These are phyloP conservation scores for Premnoplex brunnescens DNA, from an alignment of 2,797 vertebrate genomes.

Conservation along the genomic window DNA sequence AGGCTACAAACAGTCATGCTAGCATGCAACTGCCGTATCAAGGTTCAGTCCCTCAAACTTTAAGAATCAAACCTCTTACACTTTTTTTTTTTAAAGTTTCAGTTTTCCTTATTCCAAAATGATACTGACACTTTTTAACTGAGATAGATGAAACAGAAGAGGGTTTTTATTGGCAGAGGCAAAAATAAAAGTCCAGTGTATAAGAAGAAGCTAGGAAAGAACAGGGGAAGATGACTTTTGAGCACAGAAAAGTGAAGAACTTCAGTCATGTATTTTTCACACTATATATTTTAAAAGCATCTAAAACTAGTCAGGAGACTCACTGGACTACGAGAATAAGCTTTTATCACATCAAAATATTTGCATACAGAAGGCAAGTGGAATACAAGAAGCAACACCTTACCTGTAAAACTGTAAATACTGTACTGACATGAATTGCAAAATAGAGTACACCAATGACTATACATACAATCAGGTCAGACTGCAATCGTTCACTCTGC, in stretches of 20 bases:
- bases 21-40: not conserved
- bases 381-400: not conserved
- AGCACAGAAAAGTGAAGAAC: not conserved
- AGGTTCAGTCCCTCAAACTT: not conserved
- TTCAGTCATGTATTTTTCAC: not conserved
- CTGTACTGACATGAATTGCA: slow-evolving; percentile 98
- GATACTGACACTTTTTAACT: not conserved
- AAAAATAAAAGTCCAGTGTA: not conserved
- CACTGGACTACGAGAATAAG: not conserved
- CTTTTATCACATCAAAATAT: not conserved
- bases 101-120: not conserved
- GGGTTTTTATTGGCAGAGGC: not conserved
- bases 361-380: not conserved
- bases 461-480: slow-evolving; percentile 94
- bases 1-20: not conserved
- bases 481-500: slow-evolving; percentile 95
- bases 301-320: not conserved
- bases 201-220: not conserved
- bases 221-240: not conserved
- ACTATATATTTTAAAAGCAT: not conserved
- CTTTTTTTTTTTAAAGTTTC: not conserved
- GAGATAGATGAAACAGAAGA: not conserved
- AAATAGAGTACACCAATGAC: slow-evolving; percentile 96
- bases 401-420: slow-evolving; percentile 98
- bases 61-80: not conserved